phyloP scores from a whole-genome alignment of 2,888 invertebrate species.

The Coelinius sp. region DNA sequence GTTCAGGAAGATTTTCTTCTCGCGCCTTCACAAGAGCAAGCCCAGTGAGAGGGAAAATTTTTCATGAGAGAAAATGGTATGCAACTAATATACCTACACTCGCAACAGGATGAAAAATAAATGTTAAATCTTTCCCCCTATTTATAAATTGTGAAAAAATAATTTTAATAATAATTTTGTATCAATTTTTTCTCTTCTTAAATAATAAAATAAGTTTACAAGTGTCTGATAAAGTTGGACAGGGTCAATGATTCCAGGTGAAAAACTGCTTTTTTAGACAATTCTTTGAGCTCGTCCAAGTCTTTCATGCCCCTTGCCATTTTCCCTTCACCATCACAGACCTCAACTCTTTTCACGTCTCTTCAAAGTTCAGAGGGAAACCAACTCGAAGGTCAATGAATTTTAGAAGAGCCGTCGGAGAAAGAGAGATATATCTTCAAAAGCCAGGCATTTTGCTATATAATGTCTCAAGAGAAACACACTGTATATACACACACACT shows the following conservation, averaged over 20 bases:
- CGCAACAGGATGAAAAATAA: slow-evolving; percentile 25
- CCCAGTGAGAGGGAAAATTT: slow-evolving; percentile 4
- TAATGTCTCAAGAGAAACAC: slow-evolving; percentile 9
- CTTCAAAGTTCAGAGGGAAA: slow-evolving; percentile 18
- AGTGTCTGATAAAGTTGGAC: neutral
- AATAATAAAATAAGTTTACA: slow-evolving; percentile 32
- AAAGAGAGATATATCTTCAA: neutral
- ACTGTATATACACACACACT: neutral
- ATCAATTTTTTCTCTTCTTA: too few relatives aligned
- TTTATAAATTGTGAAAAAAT: too few relatives aligned
- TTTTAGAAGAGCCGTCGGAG: slow-evolving; percentile 37
- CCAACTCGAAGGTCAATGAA: slow-evolving; percentile 42
- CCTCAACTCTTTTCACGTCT: slow-evolving; percentile 28
- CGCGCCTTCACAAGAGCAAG: slow-evolving; percentile 28
- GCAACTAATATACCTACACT: neutral
- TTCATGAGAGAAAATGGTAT: neutral
- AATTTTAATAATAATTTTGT: too few relatives aligned
- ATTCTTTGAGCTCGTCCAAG: neutral
- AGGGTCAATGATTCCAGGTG: slow-evolving; percentile 23
- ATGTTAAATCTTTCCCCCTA: too few relatives aligned
- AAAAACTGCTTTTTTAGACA: neutral
- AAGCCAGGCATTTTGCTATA: slow-evolving; percentile 4
- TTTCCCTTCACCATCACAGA: neutral
- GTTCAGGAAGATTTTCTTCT: slow-evolving; percentile 33
- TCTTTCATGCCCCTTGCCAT: slow-evolving; percentile 1